Percentiles rank a stretch among this genome's conserved stretches.
phyloP scores from a whole-genome alignment of 2,113 vertebrate species.

The Hippocampus comes region DNA sequence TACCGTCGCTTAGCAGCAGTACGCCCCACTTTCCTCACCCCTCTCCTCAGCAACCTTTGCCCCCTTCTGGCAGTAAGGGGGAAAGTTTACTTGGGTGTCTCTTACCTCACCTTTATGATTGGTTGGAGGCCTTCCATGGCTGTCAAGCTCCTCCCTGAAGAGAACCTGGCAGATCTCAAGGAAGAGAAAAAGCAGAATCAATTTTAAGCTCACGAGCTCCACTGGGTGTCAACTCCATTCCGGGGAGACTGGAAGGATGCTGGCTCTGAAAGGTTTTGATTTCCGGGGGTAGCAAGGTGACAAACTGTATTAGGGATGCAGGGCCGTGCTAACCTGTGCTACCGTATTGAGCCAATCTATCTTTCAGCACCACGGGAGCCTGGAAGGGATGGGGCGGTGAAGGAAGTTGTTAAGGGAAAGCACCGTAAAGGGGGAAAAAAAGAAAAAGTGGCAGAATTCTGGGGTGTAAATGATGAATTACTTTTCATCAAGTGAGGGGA shows the following conservation, averaged over 20 bases:
- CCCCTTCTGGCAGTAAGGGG: conserved; percentile 64
- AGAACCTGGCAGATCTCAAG: conserved; percentile 87
- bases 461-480: conserved; percentile 99
- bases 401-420: conserved; percentile 50
- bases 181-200: conserved; percentile 79
- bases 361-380: conserved; percentile 88
- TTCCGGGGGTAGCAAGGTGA: conserved; percentile 98
- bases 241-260: conserved; percentile 87
- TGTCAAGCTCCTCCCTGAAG: conserved; percentile 88
- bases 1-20: conserved; percentile 79
- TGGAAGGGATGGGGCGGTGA: conserved; percentile 15
- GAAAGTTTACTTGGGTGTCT: conserved; percentile 81
- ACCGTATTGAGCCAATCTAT: conserved; percentile 91
- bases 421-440: conserved; percentile 42
- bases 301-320: conserved; percentile 94
- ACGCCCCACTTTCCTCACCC: conserved; percentile 26
- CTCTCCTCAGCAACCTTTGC: conserved; percentile 70
- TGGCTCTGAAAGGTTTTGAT: conserved; percentile 93
- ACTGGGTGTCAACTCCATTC: conserved; percentile 94
- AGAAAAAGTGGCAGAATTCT: conserved; percentile 91
- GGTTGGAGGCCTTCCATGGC: conserved; percentile 74
- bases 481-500: conserved; percentile 99
- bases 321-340: conserved; percentile 82
- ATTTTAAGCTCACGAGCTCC: conserved; percentile 95
- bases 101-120: conserved; percentile 79